Evolutionary conservation across 1,140 invertebrate species (phyloP).

Genomic region (Anoplophora glabripennis): DNA sequence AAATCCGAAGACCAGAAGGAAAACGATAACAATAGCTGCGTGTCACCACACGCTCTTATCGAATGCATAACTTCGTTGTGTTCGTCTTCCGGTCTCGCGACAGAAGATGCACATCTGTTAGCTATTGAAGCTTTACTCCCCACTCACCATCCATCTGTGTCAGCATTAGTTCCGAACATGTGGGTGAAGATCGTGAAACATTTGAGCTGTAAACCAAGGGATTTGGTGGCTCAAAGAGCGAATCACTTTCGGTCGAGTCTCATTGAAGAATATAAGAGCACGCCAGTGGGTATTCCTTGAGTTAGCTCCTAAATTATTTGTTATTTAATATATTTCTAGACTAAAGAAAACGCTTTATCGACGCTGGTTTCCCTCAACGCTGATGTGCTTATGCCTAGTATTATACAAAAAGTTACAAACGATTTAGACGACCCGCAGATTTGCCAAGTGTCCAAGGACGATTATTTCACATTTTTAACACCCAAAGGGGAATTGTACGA

Average conservation of each 20-base stretch:
- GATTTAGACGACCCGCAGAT: conserved; percentile 67
- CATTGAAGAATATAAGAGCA: conserved; percentile 58
- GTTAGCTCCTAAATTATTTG: not conserved
- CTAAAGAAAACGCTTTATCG: conserved; percentile 63
- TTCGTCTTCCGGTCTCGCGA: conserved; percentile 50
- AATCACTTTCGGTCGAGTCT: conserved; percentile 59
- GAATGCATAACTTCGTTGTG: conserved; percentile 55
- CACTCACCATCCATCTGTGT: conserved; percentile 65
- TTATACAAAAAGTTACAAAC: conserved; percentile 53
- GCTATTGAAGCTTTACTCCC: conserved; percentile 63
- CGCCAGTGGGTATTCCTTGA: conserved; percentile 49
- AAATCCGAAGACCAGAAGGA: conserved; percentile 19
- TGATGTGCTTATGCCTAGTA: conserved; percentile 59
- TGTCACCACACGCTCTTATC: conserved; percentile 35
- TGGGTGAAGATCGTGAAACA: conserved; percentile 63
- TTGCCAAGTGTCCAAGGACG: conserved; percentile 74
- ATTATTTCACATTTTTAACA: conserved; percentile 86
- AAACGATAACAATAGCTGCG: conserved; percentile 20
- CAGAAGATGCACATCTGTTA: conserved; percentile 54
- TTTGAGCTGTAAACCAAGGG: conserved; percentile 55
- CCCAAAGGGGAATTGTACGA: conserved; percentile 90
- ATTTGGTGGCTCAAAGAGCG: conserved; percentile 56
- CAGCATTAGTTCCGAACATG: conserved; percentile 53
- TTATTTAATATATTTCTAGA: conserved; percentile 39
- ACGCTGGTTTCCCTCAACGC: conserved; percentile 64